Base-by-base conservation (phyloP, 2,888 invertebrate genomes). In the Pachliopta kotzebuea region DNA sequence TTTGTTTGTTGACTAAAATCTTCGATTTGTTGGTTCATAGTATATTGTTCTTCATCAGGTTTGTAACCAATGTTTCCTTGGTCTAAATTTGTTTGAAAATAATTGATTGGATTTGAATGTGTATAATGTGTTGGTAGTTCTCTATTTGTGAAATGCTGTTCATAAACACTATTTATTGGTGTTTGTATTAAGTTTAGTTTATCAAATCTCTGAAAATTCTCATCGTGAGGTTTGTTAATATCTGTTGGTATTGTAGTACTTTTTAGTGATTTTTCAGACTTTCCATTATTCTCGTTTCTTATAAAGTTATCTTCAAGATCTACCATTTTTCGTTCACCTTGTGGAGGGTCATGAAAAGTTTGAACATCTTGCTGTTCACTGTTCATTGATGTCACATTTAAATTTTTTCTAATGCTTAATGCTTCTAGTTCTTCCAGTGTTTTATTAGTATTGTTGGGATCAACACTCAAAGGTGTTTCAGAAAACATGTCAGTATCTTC, bases 341-440 rank as follows among this genome's bases (percentile, higher is more conserved):
- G 17, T 8, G 37, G 11, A 2, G 14, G 9, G 11, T 11, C 8
- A 37, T 37, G 4, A 11, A 37, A 37, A 14, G 37, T 6, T 14
- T 9, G 37, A 2, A 14, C 14, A 37, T 37, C 11, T 37, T 37
- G 37, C 14, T 37, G 37, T 37, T 37, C 37, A 37, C 37, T 8
- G 11, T 37, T 11, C 14, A 17, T 1, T 20, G 61, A 45, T 21
- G 23, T 37, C 21, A 67, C 37, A 20, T 68, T 66, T 26, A 24
- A 50, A 53, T 67, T 66, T 62, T 68, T 71, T n/a, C 69, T 69
- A 70, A 80, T 45, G 69, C 76, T 71, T 69, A 74, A 65, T 57
- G 74, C 63, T 71, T 79, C 73, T 62, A 76, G 76, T 74, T 79
- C 75, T 55, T 74, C 69, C 21, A 71, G 71, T 45, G 72, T 76